Base-by-base conservation (phyloP, 2,113 vertebrate genomes). In the Alexandromys fortis region DNA sequence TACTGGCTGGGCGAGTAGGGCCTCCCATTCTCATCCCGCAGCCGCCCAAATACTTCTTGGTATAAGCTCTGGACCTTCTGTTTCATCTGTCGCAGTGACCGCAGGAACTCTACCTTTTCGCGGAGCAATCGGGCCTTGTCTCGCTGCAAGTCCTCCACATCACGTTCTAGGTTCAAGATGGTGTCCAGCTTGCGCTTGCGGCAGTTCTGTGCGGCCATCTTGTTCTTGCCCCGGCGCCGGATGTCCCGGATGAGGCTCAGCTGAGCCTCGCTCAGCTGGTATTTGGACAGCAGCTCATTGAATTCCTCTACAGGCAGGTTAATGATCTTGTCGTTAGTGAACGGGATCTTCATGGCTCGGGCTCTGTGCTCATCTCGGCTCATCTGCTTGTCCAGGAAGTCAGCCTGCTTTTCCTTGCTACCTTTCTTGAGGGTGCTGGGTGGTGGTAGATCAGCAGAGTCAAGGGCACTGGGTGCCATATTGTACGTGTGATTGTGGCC, bases 171-270 rank as follows among this genome's bases (percentile, higher is more conserved):
- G 98, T 99, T 99, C 7, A 99, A 98, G 98, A 99, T 99, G 96
- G 99, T 99, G 98, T 99, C 99, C 98, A 99, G 98, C 68, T 99
- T 99, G 96, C 99, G 99, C 98, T 99, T 99, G 94, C 99, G 99
- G 98, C 99, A 99, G 98, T 99, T 99, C 98, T 99, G 99, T 0
- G 99, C 99, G 0, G 99, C 99, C 99, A 99, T 99, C 98, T 99
- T 99, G 98, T 99, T 99, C 98, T 99, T 99, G 91, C 99, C 99
- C 0, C 99, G 98, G 87, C 99, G 97, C 91, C 99, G 98, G 98
- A 99, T 99, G 98, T 99, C 99, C 0, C 99, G 99, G 97, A 99
- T 99, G n/a, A 99, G 99, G 90, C 99, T 99, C 2, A 99, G 99
- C 98, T 99, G 99, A 0, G 99, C 98, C 96, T 99, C 99, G 0